phyloP scores from a whole-genome alignment of 1,140 invertebrate species.

The Aphis craccivora region DNA sequence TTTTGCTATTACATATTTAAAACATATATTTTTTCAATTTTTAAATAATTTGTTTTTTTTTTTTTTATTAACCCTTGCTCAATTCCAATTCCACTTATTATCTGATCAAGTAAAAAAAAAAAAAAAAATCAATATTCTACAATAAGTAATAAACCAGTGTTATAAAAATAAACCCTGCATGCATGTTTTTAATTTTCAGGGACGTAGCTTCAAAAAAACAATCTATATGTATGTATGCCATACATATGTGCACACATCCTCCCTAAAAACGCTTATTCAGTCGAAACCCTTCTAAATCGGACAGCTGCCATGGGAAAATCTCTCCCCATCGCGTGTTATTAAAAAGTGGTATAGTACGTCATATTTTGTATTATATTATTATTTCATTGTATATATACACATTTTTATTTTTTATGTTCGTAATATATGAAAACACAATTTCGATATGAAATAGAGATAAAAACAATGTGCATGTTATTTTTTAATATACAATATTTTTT shows the following conservation, averaged over 20 bases:
- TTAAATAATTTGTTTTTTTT: neutral
- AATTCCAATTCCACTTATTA: neutral
- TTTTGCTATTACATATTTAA: neutral
- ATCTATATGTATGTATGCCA: slow-evolving; percentile 13
- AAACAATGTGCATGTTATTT: slow-evolving; percentile 25
- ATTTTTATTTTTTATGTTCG: slow-evolving; percentile 26
- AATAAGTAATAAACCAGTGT: neutral
- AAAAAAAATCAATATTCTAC: neutral
- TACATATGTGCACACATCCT: slow-evolving; percentile 32
- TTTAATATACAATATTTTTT: slow-evolving; percentile 4
- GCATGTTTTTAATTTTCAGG: neutral
- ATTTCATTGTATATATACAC: neutral
- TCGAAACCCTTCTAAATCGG: slow-evolving; percentile 49
- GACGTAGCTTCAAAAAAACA: slow-evolving; percentile 5
- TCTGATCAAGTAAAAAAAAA: neutral
- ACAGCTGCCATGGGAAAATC: slow-evolving; percentile 55
- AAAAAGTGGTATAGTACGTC: slow-evolving; percentile 48
- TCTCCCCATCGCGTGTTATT: slow-evolving; percentile 57
- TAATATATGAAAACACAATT: slow-evolving; percentile 46
- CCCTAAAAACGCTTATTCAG: slow-evolving; percentile 43
- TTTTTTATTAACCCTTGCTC: neutral
- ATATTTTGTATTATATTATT: slow-evolving; percentile 47
- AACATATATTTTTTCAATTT: neutral
- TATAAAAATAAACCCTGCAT: neutral
- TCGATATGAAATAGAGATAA: slow-evolving; percentile 41